Base-by-base conservation (phyloP, 2,888 invertebrate species). In the Yponomeuta plumbellus region DNA sequence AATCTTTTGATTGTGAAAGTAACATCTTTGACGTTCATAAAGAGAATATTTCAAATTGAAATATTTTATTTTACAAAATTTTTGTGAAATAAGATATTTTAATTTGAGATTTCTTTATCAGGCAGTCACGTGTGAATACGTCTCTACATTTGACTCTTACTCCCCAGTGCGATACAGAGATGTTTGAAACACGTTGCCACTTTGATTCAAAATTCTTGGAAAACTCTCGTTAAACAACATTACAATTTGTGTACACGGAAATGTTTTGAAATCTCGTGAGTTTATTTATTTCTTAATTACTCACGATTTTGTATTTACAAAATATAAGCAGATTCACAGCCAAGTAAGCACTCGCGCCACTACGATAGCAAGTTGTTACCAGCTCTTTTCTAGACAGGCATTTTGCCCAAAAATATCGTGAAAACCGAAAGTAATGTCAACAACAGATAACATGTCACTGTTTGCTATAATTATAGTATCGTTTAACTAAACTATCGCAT, bases 391-490 rank as follows among this genome's bases (percentile, higher is more conserved):
- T 34, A 8, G 34, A 34, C 8, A 34, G 5, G 8, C 34, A 34
- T 34, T 34, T 34, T 5, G 8, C 5, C 26, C 26, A 34, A 34
- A 34, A 34, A n/a, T 1, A 34, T 5, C 23, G 17, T n/a, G 17
- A 61, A 61, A 34, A 26, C 34, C 61, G 26, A 26, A 13, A 61
- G 34, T n/a, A 63, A 44, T 64, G 56, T 67, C 63, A 22, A 69
- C 69, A 76, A 77, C 78, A 75, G 82, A 84, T 84, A 81, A 76
- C 72, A 77, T 78, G 76, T 73, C 80, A 80, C 85, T 86, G 85
- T 86, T 86, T 84, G 80, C 70, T 71, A 72, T 83, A 85, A 86
- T 86, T 86, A 86, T 81, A 75, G 79, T 83, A 85, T 84, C 82
- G 79, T 66, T 75, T 72, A 68, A 69, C 73, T 69, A 17, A n/a